phyloP scores from a whole-genome alignment of 2,113 vertebrate genomes.

The Rutilus rutilus region DNA sequence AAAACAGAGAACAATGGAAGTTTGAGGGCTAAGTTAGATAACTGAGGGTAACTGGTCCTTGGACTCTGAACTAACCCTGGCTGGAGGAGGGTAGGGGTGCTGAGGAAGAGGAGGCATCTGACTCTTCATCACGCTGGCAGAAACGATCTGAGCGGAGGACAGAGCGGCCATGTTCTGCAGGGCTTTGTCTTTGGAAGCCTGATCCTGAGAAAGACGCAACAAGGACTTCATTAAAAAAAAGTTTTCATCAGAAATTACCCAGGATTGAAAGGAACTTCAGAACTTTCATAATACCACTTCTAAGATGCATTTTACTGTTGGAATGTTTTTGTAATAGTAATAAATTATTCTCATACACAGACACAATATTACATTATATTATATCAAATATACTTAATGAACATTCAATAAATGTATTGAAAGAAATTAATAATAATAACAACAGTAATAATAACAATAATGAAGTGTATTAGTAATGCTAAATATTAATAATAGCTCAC shows the following conservation, averaged over 20 bases:
- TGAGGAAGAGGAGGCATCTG: constrained; percentile 81
- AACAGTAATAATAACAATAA: background rate
- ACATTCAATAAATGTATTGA: background rate
- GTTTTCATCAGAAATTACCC: background rate
- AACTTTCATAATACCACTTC: background rate
- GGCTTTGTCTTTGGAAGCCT: constrained; percentile 96
- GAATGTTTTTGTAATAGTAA: background rate
- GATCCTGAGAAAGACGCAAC: constrained; percentile 77
- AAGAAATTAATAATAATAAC: background rate
- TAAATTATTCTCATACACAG: background rate
- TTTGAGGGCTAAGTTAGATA: background rate
- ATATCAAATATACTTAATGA: background rate
- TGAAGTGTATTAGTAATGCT: background rate
- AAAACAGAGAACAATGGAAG: constrained; percentile 22
- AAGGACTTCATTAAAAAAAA: background rate
- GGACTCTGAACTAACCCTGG: constrained; percentile 81
- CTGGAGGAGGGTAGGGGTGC: constrained; percentile 87
- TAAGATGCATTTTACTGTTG: background rate
- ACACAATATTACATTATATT: background rate
- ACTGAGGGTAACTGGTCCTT: background rate
- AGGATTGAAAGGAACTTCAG: background rate
- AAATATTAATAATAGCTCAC: background rate
- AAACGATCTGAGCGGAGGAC: constrained; percentile 94
- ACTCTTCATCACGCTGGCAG: constrained; percentile 91
- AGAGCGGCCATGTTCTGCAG: constrained; percentile 96